A percentile compares a stretch with the other conserved stretches of the same genome.
Conservation (phyloP, 2,888 invertebrate species). For the Orchesellides sinensis region DNA sequence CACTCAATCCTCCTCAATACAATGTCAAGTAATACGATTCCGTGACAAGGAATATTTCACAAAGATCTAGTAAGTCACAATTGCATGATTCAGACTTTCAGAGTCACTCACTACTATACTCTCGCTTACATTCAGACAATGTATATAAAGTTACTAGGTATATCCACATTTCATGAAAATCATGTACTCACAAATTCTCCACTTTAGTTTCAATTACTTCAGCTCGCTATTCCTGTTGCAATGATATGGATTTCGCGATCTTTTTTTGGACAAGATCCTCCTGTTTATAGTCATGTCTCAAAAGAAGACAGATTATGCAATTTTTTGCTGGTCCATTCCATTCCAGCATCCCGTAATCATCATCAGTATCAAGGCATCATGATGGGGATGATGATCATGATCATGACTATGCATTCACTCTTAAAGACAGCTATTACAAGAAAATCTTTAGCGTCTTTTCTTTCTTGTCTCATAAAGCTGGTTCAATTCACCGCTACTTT, state of each 20-base stretch:
- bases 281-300: conserved; percentile 46
- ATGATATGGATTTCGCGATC: conserved; percentile 1
- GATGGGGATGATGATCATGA: not conserved
- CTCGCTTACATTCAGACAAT: not conserved
- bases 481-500: conserved; percentile 27
- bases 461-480: not conserved
- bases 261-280: conserved; percentile 2
- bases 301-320: conserved; percentile 53
- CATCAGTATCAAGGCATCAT: not conserved
- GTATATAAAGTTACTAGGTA: not conserved
- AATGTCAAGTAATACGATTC: conserved; percentile 31
- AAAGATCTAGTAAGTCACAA: not conserved
- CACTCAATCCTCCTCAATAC: conserved; percentile 15
- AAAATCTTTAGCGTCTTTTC: not conserved
- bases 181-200: not conserved
- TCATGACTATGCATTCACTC: conserved; percentile 23
- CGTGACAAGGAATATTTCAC: conserved; percentile 56
- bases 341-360: conserved; percentile 32
- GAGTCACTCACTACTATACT: not conserved
- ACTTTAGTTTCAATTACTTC: conserved; percentile 19
- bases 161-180: conserved; percentile 4
- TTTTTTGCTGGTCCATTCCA: conserved; percentile 46
- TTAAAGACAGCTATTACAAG: conserved; percentile 31
- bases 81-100: not conserved
- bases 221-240: conserved; percentile 24